Base-by-base conservation (phyloP, 2,113 vertebrate species). In the Dolichotis patagonum region DNA sequence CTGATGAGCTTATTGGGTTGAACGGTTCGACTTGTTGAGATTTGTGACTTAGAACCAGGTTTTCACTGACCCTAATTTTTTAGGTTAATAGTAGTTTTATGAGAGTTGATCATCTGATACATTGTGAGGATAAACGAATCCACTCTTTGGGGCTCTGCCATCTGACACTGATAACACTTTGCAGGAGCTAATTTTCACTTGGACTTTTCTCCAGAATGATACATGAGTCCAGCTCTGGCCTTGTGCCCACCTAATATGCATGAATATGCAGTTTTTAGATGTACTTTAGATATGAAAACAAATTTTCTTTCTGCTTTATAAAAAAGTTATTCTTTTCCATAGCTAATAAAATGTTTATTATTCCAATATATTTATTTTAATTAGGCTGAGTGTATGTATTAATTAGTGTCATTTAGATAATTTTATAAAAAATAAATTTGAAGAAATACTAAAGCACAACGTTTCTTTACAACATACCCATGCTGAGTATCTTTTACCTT, bases 11-110 rank as follows among this genome's bases (percentile, higher is more conserved):
- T 62, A 67, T 13, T 92, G 16, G 0, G 14, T 95, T 12, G 46
- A 97, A 85, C 0, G 52, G 56, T 96, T 97, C 35, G 90, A 14
- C 38, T 93, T 88, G 11, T 7, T 96, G 43, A 96, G 41, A 85
- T 81, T 75, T 20, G 19, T 78, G 85, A 93, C 91, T 84, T 91
- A 96, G 20, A 86, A 75, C 32, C 77, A 73, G 22, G n/a, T 5
- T 91, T 56, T 54, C 49, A 94, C 13, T 28, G 71, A 89, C 49
- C 46, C 2, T 35, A 12, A 10, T 77, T 89, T 90, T 43, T 97
- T 60, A 41, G 16, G 13, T 94, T 90, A 93, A 92, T 88, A 83
- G 9, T 56, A 73, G 0, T 71, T 93, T 92, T 94, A 88, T 91
- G 91, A 94, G 82, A 88, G 73, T n/a, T 96, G 86, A 30, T 86